A percentile compares a stretch with the other conserved stretches of the same genome.
Evolutionary conservation across 2,113 vertebrate species (phyloP).

Genomic region (Spheniscus mendiculus): DNA sequence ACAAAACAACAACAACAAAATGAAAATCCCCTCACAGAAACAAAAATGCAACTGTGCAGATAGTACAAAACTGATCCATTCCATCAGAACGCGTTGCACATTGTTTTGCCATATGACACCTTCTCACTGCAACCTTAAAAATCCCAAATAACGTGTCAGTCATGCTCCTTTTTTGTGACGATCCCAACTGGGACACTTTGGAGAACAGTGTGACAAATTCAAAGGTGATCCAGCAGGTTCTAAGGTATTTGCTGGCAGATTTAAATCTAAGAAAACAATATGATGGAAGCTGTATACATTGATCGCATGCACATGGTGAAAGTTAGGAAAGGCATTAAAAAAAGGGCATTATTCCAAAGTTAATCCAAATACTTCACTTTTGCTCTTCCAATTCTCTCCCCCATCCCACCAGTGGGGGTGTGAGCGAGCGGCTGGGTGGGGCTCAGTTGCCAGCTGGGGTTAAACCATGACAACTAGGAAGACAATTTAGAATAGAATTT

Average conservation of each 20-base stretch:
- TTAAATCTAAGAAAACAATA: neutral
- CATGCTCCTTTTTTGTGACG: neutral
- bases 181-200: neutral
- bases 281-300: neutral
- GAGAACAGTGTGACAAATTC: neutral
- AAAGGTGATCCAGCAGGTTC: neutral
- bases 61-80: neutral
- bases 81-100: neutral
- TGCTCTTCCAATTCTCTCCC: too few species aligned
- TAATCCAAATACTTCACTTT: neutral
- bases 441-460: too few species aligned
- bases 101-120: neutral
- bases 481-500: neutral
- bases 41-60: neutral
- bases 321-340: neutral
- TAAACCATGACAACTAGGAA: neutral
- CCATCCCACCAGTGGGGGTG: too few species aligned
- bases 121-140: neutral
- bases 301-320: rapidly evolving
- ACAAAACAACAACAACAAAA: neutral
- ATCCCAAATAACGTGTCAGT: rapidly evolving
- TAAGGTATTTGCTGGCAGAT: neutral
- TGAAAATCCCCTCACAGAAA: neutral
- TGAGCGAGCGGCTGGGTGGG: too few species aligned
- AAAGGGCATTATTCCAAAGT: neutral